Percentiles rank a stretch among this genome's conserved stretches.
Conservation (phyloP, 2,113 vertebrate species). For the Callospermophilus lateralis region DNA sequence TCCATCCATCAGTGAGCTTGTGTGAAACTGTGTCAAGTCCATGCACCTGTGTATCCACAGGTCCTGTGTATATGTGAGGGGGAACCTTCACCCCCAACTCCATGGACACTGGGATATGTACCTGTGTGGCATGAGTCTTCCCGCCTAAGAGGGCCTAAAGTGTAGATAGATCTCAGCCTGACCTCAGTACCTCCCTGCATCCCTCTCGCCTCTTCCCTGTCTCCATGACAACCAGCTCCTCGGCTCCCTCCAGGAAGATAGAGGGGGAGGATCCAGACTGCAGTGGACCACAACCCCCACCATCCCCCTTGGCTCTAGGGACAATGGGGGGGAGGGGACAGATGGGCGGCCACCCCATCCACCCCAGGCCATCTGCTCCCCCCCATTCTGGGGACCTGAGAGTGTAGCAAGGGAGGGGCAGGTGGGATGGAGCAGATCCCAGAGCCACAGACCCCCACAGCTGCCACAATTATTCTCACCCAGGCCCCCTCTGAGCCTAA, state of each 20-base stretch:
- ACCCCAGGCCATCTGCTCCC: conserved; percentile 83
- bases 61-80: background rate
- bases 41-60: background rate
- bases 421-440: background rate
- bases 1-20: background rate
- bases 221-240: conserved; percentile 80
- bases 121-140: background rate
- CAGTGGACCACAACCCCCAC: conserved; percentile 78
- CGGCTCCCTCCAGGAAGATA: conserved; percentile 73
- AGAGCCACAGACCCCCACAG: background rate
- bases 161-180: conserved; percentile 67
- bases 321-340: conserved; percentile 80
- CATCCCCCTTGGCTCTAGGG: conserved; percentile 74
- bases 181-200: conserved; percentile 71
- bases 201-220: conserved; percentile 69
- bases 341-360: conserved; percentile 76
- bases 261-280: conserved; percentile 74
- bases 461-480: conserved; percentile 12
- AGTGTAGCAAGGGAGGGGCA: conserved; percentile 29
- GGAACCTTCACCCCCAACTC: background rate
- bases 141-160: conserved; percentile 36
- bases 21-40: background rate
- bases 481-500: background rate
- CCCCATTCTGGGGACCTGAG: conserved; percentile 60
- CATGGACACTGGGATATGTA: background rate